Evolutionary conservation across 2,888 invertebrate genomes (phyloP), one percentile per base, ranked within the genome.

Genomic region (Pyrgus malvae): DNA sequence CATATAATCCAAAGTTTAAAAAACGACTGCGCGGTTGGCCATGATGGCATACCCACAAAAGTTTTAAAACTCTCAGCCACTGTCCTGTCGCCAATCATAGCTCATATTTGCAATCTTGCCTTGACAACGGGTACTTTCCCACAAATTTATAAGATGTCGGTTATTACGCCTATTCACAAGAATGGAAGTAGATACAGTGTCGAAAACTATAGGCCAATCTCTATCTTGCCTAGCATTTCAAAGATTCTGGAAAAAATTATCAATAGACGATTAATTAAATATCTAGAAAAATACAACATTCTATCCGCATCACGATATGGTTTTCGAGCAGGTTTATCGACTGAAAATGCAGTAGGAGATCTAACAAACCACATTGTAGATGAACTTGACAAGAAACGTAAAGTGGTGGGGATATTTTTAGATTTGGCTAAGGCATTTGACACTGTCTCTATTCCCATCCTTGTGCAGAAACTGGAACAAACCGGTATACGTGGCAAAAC

Each of bases 301-400:
- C 17, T 48, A 0, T 41, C 48, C 6, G 6, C 7, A 1, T 0
- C 25, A 9, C 55, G 48, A 42, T 55, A 19, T 25, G 55, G 55
- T 11, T 48, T 55, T 27, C n/a, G 48, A 1, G 2, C 4, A 8
- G 48, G 48, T 1, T 19, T 7, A 16, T 55, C 48, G 0, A 48
- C 55, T 5, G 48, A 48, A 25, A 16, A 48, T 16, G 55, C 55
- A 27, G 48, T 48, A 4, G 17, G 8, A 23, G 29, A 19, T n/a
- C 21, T 19, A 19, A 17, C 41, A 33, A 12, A 12, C 7, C 12
- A 11, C 5, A 21, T 40, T 7, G 11, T 23, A 12, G 11, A 40
- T 2, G 6, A 12, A 0, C 1, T 23, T 11, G 40, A 40, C 7
- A 40, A 25, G 8, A 14, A 29, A 31, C n/a, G 12, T 19, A 19